These are phyloP conservation scores for Philaenus spumarius DNA, from an alignment of 1,140 invertebrate genomes.

Conservation along the genomic window DNA sequence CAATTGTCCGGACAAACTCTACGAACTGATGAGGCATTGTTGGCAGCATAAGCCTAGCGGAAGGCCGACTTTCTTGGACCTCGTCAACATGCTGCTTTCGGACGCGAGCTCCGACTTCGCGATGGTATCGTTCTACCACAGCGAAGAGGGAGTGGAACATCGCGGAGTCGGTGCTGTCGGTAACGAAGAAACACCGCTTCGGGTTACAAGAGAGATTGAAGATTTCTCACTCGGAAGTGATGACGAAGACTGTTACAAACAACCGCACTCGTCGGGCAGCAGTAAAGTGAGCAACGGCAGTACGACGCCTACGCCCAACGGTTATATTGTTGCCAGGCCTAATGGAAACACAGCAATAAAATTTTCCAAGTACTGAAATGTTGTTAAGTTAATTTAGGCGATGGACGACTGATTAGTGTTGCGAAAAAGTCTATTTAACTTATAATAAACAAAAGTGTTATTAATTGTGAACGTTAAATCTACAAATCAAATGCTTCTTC, in stretches of 20 bases:
- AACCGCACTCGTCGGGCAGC: constrained; percentile 36
- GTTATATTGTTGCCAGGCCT: constrained; percentile 31
- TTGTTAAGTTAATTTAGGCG: too few relatives aligned
- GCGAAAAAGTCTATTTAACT: too few relatives aligned
- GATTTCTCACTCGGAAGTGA: constrained; percentile 31
- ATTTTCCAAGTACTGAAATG: neutral
- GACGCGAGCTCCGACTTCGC: constrained; percentile 52
- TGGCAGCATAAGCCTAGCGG: constrained; percentile 72
- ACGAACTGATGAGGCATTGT: constrained; percentile 80
- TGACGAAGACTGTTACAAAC: constrained; percentile 27
- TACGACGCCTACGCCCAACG: constrained; percentile 37
- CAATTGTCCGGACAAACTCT: constrained; percentile 86
- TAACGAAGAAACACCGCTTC: constrained; percentile 30
- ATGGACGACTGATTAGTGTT: too few relatives aligned
- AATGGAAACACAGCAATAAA: constrained; percentile 27
- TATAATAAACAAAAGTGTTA: too few relatives aligned
- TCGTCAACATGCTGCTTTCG: constrained; percentile 49
- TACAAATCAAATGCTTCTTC: too few relatives aligned
- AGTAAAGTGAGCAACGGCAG: constrained; percentile 43
- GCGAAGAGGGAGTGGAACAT: constrained; percentile 52
- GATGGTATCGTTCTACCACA: constrained; percentile 72
- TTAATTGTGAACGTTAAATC: too few relatives aligned
- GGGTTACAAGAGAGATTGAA: constrained; percentile 30
- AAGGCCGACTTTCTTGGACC: constrained; percentile 77
- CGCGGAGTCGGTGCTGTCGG: constrained; percentile 32